Percentiles rank a stretch among this genome's conserved stretches.
Conservation (phyloP, 2,113 vertebrate species). For the Pollachius pollachius region DNA sequence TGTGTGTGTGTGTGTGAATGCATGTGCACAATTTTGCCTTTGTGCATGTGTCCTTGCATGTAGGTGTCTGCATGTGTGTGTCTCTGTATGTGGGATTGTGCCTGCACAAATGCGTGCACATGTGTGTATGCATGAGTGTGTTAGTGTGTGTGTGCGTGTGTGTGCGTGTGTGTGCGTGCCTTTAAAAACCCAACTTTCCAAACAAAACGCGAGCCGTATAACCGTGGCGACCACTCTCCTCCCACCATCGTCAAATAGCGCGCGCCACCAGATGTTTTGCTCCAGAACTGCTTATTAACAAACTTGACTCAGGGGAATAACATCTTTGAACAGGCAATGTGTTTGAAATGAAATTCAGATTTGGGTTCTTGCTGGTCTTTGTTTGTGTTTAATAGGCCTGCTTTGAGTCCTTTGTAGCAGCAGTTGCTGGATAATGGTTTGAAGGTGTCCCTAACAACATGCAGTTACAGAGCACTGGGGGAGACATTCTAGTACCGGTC, state of each 20-base stretch:
- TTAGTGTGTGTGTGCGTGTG: too few species aligned
- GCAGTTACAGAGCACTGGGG: too few species aligned
- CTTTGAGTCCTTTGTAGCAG: too few species aligned
- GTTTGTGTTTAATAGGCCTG: neutral
- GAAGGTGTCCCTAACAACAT: too few species aligned
- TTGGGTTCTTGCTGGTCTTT: neutral
- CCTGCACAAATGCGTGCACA: too few species aligned
- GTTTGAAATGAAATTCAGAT: neutral
- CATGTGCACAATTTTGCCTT: too few species aligned
- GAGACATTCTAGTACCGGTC: too few species aligned
- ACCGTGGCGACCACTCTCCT: slow-evolving; percentile 29
- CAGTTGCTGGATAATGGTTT: too few species aligned
- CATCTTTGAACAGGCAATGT: slow-evolving; percentile 7
- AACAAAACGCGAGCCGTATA: slow-evolving; percentile 39
- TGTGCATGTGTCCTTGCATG: too few species aligned
- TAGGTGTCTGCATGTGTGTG: too few species aligned
- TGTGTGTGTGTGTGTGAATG: slow-evolving; percentile 1
- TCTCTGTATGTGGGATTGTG: too few species aligned
- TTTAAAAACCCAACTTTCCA: slow-evolving; percentile 27
- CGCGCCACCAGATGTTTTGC: slow-evolving; percentile 51
- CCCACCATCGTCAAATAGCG: slow-evolving; percentile 24
- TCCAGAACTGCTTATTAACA: slow-evolving; percentile 24
- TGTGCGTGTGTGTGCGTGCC: neutral
- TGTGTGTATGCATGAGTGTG: too few species aligned
- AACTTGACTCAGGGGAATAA: neutral